These are phyloP conservation scores for Syrmaticus mikado DNA, from an alignment of 2,113 vertebrate species.

Conservation along the genomic window DNA sequence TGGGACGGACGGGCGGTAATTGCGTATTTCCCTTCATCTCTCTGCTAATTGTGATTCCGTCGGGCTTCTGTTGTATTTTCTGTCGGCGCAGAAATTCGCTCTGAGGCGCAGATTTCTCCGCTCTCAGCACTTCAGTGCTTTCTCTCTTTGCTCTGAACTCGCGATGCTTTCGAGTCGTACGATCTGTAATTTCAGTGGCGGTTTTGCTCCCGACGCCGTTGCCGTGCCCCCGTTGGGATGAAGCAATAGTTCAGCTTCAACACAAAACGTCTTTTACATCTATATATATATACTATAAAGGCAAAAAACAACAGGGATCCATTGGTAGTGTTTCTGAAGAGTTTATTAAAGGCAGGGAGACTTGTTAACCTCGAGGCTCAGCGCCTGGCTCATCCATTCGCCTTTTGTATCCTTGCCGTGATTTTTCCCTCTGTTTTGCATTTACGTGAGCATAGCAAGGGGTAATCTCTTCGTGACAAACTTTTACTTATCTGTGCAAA, in stretches of 20 bases:
- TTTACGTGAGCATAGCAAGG: slow-evolving; percentile 35
- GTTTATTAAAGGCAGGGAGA: slow-evolving; percentile 73
- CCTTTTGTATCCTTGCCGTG: background rate
- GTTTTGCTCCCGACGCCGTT: slow-evolving; percentile 58
- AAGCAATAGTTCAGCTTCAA: slow-evolving; percentile 69
- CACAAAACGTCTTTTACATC: slow-evolving; percentile 19
- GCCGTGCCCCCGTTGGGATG: slow-evolving; percentile 42
- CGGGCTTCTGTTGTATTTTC: background rate
- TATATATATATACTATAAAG: slow-evolving; percentile 5
- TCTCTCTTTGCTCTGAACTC: background rate
- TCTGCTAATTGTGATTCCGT: background rate
- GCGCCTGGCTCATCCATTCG: slow-evolving; percentile 56
- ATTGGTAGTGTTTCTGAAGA: slow-evolving; percentile 62
- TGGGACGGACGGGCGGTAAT: background rate
- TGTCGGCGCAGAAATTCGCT: background rate
- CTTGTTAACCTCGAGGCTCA: slow-evolving; percentile 58
- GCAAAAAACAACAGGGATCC: slow-evolving; percentile 48
- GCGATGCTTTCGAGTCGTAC: slow-evolving; percentile 32
- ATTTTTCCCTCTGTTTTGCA: slow-evolving; percentile 35
- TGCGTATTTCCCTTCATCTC: slow-evolving; percentile 35
- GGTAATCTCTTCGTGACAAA: slow-evolving; percentile 58
- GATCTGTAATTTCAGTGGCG: slow-evolving; percentile 41
- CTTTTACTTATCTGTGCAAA: slow-evolving; percentile 52
- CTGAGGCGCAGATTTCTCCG: background rate
- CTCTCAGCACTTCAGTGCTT: background rate